Evolutionary conservation across 37 sponge, comb jelly and placozoan species (phyloP), one percentile per base, ranked within the genome.

Genomic region (Spongia lamella): DNA sequence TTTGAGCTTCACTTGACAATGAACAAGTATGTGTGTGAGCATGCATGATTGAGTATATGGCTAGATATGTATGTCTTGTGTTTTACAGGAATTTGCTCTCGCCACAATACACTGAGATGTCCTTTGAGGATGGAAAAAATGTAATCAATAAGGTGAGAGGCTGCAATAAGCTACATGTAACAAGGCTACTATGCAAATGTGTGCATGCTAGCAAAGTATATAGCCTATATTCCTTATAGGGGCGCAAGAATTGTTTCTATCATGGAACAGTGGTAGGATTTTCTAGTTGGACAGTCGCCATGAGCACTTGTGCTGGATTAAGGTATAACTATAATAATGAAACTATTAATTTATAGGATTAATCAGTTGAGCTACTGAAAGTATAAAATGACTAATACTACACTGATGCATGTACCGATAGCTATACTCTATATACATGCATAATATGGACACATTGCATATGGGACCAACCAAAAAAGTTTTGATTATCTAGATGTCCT

Each of bases 171-270:
- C 24, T 43, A 17, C 17, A 26, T 32, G 17, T 53, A 20, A 20
- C 33, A 19, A n/a, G 13, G 16, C 7, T 33, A 60, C 24, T 29
- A 13, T 3, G 30, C 14, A 7, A 4, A 63, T 34, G 6, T n/a
- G n/a, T n/a, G 9, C 47, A n/a, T n/a, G n/a, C n/a, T n/a, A n/a
- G n/a, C n/a, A 70, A 9, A 39, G 59, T 31, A 47, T 61, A 14
- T 60, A 38, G 6, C 33, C 2, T 19, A 35, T 31, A 7, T 17
- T 20, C n/a, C 61, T 52, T 55, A 11, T 68, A 88, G 89, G 80
- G 75, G 31, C 79, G 71, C 26, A 57, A 66, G 33, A 90, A 90
- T 75, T 90, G 91, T 69, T 90, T 75, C 75, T 90, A 90, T 50
- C 91, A 90, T 11, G 91, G 91, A 9, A 64, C 19, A 39, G 91